Percentiles rank a stretch among this genome's conserved stretches.
phyloP scores from a whole-genome alignment of 2,113 vertebrate genomes.

The Hydropotes inermis region DNA sequence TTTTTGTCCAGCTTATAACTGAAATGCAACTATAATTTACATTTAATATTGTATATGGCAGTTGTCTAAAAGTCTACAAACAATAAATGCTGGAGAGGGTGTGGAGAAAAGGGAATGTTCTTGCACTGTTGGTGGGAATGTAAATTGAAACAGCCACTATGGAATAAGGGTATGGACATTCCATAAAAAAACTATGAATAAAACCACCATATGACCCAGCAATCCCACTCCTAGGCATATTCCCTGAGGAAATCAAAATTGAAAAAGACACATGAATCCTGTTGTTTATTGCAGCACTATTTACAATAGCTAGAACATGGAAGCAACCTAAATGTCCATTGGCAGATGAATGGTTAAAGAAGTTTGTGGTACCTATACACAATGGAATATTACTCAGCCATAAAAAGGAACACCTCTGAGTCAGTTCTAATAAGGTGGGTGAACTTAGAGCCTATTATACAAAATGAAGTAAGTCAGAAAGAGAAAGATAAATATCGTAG shows the following conservation, averaged over 20 bases:
- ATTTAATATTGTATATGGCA: background rate
- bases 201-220: background rate
- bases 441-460: background rate
- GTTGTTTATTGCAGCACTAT: background rate
- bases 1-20: background rate
- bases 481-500: background rate
- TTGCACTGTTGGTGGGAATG: background rate
- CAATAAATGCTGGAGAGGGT: background rate
- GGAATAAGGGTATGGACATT: background rate
- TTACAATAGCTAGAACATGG: background rate
- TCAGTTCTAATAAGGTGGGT: background rate
- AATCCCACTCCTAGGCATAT: background rate
- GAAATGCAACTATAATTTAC: background rate
- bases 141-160: background rate
- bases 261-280: background rate
- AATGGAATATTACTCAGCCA: background rate
- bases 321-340: background rate
- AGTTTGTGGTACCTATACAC: background rate
- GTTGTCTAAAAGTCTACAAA: background rate
- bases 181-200: background rate
- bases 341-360: background rate
- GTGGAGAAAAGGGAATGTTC: background rate
- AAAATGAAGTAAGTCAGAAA: background rate
- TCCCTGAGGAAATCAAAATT: background rate
- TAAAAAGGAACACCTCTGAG: background rate